Percentiles rank a stretch among this genome's conserved stretches.
Evolutionary conservation across 92 coral and sea anemone genomes (phyloP).

Genomic region (Nematostella vectensis): DNA sequence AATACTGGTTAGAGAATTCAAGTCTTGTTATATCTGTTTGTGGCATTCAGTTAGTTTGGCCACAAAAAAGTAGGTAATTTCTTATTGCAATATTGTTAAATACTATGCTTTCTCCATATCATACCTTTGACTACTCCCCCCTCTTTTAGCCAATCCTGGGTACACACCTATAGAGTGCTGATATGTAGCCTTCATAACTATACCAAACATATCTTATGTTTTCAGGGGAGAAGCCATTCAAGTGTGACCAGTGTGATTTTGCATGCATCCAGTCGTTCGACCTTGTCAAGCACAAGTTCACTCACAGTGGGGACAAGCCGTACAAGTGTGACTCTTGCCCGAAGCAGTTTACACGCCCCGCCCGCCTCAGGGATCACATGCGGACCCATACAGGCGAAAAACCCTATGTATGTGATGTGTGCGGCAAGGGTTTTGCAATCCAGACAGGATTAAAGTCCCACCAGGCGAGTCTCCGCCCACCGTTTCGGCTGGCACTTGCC

Average conservation of each 20-base stretch:
- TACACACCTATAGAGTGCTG: too few relatives aligned
- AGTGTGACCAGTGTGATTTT: constrained; percentile 92
- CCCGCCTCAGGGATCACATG: constrained; percentile 92
- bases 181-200: too few relatives aligned
- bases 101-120: too few relatives aligned
- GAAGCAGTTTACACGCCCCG: constrained; percentile 98
- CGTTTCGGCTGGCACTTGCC: too few relatives aligned
- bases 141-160: too few relatives aligned
- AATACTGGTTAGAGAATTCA: too few relatives aligned
- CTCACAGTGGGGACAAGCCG: constrained; percentile 98
- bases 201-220: too few relatives aligned
- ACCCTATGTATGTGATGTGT: constrained; percentile 86
- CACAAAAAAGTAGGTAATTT: too few relatives aligned
- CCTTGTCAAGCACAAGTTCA: constrained; percentile 94
- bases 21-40: too few relatives aligned
- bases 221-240: constrained; percentile 85
- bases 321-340: constrained; percentile 92
- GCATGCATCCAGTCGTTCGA: constrained; percentile 99
- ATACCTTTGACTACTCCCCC: too few relatives aligned
- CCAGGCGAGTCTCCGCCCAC: constrained; percentile 69
- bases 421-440: constrained; percentile 94
- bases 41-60: too few relatives aligned
- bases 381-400: constrained; percentile 96
- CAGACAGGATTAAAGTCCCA: constrained; percentile 99
- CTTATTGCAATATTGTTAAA: too few relatives aligned